Percentiles rank a stretch among this genome's conserved stretches.
Evolutionary conservation across 2,113 vertebrate species (phyloP).

Genomic region (Phalacrocorax aristotelis): DNA sequence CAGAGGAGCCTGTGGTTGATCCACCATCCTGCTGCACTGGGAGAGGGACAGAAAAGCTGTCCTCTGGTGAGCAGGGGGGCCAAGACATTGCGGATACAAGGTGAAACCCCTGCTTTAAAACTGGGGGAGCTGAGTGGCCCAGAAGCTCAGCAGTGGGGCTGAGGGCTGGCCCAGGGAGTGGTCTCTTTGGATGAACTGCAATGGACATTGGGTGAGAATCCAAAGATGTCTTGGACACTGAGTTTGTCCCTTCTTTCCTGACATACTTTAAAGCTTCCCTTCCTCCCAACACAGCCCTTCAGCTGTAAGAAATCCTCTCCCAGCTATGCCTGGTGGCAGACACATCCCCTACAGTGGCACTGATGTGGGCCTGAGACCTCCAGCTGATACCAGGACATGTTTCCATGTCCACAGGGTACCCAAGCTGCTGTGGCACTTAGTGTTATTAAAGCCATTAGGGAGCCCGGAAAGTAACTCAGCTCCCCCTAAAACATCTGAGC

Average conservation of each 20-base stretch:
- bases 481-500: neutral
- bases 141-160: neutral
- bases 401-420: neutral
- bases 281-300: neutral
- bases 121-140: neutral
- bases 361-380: neutral
- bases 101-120: neutral
- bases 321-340: neutral
- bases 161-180: neutral
- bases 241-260: neutral
- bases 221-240: neutral
- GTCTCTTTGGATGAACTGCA: neutral
- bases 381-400: neutral
- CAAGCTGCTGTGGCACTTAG: neutral
- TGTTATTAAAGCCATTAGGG: neutral
- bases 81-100: neutral
- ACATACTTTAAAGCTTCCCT: neutral
- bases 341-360: accelerated
- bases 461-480: neutral
- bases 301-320: neutral
- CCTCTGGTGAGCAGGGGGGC: neutral
- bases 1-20: neutral
- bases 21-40: neutral
- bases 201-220: neutral
- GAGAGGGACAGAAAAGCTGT: neutral